Base-by-base conservation (phyloP, 2,113 vertebrate species). In the Sceloporus undulatus region DNA sequence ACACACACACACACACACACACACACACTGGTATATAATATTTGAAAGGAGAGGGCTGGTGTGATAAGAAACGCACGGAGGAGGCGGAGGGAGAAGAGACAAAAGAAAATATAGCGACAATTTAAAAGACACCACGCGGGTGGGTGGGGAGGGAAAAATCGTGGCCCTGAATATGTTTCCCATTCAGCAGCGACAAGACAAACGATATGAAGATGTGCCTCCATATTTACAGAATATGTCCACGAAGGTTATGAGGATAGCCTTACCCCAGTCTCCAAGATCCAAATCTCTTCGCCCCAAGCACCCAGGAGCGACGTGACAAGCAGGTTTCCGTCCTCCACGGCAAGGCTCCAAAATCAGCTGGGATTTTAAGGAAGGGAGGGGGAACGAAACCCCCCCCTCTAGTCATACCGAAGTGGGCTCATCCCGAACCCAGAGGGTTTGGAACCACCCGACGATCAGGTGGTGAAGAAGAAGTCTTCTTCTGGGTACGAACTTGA, bases 211-310 rank as follows among this genome's bases (percentile, higher is more conserved):
- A 89, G 85, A 88, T 52, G 3, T 27, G 74, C n/a, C 59, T 62
- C 42, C 19, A 56, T 19, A 84, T 84, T 54, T 10, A n/a, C 40
- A 76, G 14, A 40, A 5, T 25, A 34, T 25, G 65, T 66, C 25
- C 75, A 68, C 59, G n/a, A 34, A 42, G 13, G 76, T 38, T 75
- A 54, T 25, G 7, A 9, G 80, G 4, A 54, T 34, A 93, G 90
- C 91, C 95, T 96, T 96, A 96, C 95, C 95, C 93, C 90, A 92
- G 80, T 56, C 92, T 94, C 94, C 94, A 90, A 91, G 89, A 91
- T 93, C 79, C 65, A 92, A 62, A 48, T 90, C 48, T 42, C 79
- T 85, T 85, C 79, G 62, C 14, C 79, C 83, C 92, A 92, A 91
- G 89, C 78, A 87, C 93, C 93, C 81, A 82, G 90, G 19, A 56